Evolutionary conservation across 2,888 invertebrate genomes (phyloP).

Genomic region (Cyclophora punctaria): DNA sequence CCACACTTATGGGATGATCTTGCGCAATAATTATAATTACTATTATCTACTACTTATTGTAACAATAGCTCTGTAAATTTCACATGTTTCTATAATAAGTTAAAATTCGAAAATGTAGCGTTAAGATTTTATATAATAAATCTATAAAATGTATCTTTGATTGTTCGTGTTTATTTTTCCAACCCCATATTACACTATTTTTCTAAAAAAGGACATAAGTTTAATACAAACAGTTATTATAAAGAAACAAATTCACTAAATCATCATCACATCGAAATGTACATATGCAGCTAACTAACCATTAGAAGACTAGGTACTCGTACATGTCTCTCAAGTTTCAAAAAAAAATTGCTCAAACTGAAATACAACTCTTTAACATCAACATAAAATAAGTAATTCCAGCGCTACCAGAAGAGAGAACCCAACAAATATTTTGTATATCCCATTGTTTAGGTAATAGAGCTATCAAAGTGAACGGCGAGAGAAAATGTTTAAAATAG

Average conservation of each 20-base stretch:
- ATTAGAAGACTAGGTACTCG: too few species aligned
- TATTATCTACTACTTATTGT: constrained; percentile 55
- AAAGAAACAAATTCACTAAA: too few species aligned
- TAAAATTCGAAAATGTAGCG: constrained; percentile 64
- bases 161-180: constrained; percentile 41
- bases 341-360: too few species aligned
- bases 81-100: constrained; percentile 72
- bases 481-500: constrained; percentile 60
- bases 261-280: too few species aligned
- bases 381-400: too few species aligned
- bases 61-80: constrained; percentile 68
- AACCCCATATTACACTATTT: too few species aligned
- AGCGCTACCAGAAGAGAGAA: background rate
- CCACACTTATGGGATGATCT: constrained; percentile 46
- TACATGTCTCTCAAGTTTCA: too few species aligned
- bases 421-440: background rate
- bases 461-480: constrained; percentile 30
- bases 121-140: constrained; percentile 76
- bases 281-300: too few species aligned
- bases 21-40: constrained; percentile 73
- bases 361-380: too few species aligned
- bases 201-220: too few species aligned
- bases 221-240: too few species aligned
- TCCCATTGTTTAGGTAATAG: constrained; percentile 16
- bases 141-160: constrained; percentile 69